A percentile compares a stretch with the other conserved stretches of the same genome.
These are phyloP conservation scores for Mizuhopecten yessoensis DNA, from an alignment of 1,140 invertebrate genomes.

Conservation along the genomic window DNA sequence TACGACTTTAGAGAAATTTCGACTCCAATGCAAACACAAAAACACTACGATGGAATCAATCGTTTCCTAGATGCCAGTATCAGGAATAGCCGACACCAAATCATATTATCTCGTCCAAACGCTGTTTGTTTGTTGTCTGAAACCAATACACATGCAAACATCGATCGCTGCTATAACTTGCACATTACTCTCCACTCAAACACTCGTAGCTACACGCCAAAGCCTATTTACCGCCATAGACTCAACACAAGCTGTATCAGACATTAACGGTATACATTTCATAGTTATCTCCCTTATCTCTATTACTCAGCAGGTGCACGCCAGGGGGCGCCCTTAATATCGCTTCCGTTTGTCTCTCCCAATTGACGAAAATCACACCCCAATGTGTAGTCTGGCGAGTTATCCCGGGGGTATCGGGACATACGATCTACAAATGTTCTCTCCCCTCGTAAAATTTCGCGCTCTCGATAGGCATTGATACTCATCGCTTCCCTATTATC, in stretches of 20 bases:
- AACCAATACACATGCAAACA: neutral
- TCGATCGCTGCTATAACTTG: neutral
- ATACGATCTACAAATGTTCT: neutral
- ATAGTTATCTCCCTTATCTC: neutral
- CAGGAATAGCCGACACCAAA: neutral
- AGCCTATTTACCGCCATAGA: neutral
- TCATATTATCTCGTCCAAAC: neutral
- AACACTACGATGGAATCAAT: neutral
- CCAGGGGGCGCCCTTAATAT: neutral
- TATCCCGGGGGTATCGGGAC: neutral
- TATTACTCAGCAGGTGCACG: constrained; percentile 17
- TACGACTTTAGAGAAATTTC: too few species aligned
- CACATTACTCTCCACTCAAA: neutral
- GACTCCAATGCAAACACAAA: too few species aligned
- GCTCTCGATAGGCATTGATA: neutral
- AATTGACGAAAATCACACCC: neutral
- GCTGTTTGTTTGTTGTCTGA: neutral
- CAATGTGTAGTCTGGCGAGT: neutral
- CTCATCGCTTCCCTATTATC: neutral
- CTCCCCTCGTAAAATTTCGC: neutral
- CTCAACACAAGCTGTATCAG: neutral
- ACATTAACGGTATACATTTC: constrained; percentile 33
- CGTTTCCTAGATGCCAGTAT: neutral
- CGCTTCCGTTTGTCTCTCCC: constrained; percentile 21
- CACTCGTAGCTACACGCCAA: neutral